Evolutionary conservation across 2,113 vertebrate genomes (phyloP), one percentile per base, ranked within the genome.

Genomic region (Aspiorhynchus laticeps): DNA sequence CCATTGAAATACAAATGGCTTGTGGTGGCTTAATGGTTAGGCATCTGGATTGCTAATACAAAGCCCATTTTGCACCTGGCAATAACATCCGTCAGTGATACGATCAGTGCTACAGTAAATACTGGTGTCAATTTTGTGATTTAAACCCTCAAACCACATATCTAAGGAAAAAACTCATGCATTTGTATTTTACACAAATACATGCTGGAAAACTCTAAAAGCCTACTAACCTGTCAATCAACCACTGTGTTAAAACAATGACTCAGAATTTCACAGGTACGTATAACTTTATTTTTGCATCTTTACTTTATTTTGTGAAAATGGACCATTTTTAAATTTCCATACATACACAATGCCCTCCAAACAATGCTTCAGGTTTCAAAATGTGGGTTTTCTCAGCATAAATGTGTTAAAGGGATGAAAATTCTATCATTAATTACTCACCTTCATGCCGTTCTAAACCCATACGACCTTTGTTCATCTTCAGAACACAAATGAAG

Each of bases 1-100:
- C 48, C 46, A 51, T 51, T 79, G 59, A 69, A 80, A 86, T 26
- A 53, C 14, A 86, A 80, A 71, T 26, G 21, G 11, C 31, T 36
- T 80, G 43, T 56, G 53, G 33, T 41, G 43, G 24, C 63, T 48
- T 48, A 67, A 43, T 53, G 46, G 41, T n/a, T 36, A 56, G 31
- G 51, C 31, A 56, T 53, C 76, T 53, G 48, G 51, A 56, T 79
- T 31, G 48, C 76, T 76, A 79, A 79, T 48, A 79, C 48, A 79
- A 51, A 56, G n/a, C 31, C 46, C 36, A 5, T 11, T 51, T 79
- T 56, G 56, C 51, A 24, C 26, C 51, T 79, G 28, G 15, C 4
- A 56, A 53, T 28, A 78, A 28, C 76, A 53, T 78, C 28, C 1
- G 9, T 56, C 28, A 33, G 76, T 56, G 76, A 79, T 56, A 31